Conservation (phyloP, 2,797 vertebrate species). For the Rhinatrema bivittatum region DNA sequence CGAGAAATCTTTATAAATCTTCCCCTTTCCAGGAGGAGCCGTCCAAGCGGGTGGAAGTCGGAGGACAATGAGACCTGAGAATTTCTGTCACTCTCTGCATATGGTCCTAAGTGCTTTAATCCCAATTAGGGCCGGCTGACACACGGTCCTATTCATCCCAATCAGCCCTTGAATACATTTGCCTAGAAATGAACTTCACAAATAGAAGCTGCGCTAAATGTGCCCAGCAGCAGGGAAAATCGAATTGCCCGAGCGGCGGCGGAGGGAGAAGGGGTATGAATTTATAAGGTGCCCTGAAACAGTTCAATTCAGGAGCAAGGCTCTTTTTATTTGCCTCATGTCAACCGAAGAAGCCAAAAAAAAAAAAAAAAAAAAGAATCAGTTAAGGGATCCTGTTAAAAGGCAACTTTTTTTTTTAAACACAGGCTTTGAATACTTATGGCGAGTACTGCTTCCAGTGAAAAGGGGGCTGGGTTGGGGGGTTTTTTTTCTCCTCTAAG, state of each 20-base stretch:
- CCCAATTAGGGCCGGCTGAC: constrained; percentile 99
- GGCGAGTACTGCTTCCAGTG: constrained; percentile 58
- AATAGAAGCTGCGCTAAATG: constrained; percentile 89
- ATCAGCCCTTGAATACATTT: constrained; percentile 92
- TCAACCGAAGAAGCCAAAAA: constrained; percentile 80
- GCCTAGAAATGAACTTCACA: constrained; percentile 96
- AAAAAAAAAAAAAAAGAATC: no score
- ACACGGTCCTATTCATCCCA: constrained; percentile 88
- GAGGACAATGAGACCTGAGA: constrained; percentile 84
- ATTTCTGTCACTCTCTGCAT: constrained; percentile 89
- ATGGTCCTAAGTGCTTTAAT: constrained; percentile 97
- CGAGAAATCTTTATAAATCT: constrained; percentile 48
- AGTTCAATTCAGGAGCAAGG: constrained; percentile 88
- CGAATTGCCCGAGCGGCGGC: constrained; percentile 81
- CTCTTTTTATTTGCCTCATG: constrained; percentile 82
- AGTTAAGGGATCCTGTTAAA: constrained; percentile 72
- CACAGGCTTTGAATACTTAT: constrained; percentile 78
- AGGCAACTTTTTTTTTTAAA: constrained; percentile 65
- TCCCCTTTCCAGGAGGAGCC: constrained; percentile 39
- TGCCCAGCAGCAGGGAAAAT: constrained; percentile 93
- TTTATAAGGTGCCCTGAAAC: constrained; percentile 97
- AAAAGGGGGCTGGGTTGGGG: no score
- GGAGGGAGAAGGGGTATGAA: constrained; percentile 93
- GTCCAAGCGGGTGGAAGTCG: constrained; percentile 66
- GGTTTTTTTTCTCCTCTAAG: constrained; percentile 12